Conservation (phyloP, 2,797 vertebrate genomes). For the Eurystomus glaucurus region DNA sequence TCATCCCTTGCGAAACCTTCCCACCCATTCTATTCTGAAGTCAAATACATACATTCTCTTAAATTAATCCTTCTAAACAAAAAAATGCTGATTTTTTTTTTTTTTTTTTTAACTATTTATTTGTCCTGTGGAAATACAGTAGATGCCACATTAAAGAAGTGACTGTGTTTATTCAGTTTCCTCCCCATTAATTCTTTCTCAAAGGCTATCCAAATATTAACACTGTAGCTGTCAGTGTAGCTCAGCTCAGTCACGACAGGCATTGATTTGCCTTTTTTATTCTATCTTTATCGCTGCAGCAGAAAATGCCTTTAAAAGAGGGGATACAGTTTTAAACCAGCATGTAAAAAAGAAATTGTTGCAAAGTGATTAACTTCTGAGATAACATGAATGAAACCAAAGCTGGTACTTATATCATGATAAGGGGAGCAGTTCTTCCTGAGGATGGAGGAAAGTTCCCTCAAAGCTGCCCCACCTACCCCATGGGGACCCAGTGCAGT, state of each 20-base stretch:
- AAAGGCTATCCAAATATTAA: constrained; percentile 3
- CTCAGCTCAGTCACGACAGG: constrained; percentile 1
- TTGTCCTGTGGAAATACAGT: not conserved
- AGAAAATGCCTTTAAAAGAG: not conserved
- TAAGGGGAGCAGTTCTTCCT: not conserved
- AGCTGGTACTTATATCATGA: not conserved
- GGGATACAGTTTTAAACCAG: not conserved
- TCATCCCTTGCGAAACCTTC: not conserved
- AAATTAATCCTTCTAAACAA: not conserved
- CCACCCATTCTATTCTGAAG: not conserved
- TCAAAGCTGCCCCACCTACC: not conserved
- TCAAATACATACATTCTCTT: not conserved
- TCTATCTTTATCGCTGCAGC: not conserved
- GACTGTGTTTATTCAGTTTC: not conserved
- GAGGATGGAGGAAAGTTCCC: not conserved
- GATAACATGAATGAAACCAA: not conserved
- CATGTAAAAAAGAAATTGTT: not conserved
- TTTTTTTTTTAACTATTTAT: not conserved
- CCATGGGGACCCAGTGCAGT: not conserved
- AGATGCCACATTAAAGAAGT: not conserved
- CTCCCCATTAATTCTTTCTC: not conserved
- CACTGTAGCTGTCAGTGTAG: not conserved
- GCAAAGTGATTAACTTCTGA: not conserved
- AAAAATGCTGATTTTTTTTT: not conserved
- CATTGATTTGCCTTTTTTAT: not conserved